phyloP scores from a whole-genome alignment of 2,888 invertebrate species.

The Cryptus viduatorius region DNA sequence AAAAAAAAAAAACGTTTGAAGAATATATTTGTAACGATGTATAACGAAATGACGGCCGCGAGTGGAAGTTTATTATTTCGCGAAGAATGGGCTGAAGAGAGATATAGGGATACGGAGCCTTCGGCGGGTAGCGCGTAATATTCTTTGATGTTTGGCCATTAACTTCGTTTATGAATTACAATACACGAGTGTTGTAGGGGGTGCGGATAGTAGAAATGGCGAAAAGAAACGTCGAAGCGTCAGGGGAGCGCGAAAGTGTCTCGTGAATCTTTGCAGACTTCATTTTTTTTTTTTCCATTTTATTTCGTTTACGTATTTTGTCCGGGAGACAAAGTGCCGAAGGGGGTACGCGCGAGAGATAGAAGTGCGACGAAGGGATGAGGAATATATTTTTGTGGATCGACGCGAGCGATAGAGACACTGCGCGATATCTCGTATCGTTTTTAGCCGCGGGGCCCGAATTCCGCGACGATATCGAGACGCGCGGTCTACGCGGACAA shows the following conservation, averaged over 20 bases:
- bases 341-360: neutral
- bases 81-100: neutral
- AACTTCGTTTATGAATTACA: slow-evolving; percentile 27
- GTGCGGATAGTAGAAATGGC: neutral
- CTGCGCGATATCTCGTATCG: slow-evolving; percentile 12
- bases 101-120: neutral
- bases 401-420: slow-evolving; percentile 24
- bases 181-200: slow-evolving; percentile 2
- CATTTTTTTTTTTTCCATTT: neutral
- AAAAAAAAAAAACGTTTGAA: neutral
- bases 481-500: neutral
- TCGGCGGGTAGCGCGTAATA: neutral
- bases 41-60: neutral
- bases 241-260: neutral
- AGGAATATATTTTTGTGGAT: slow-evolving; percentile 39
- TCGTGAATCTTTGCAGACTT: slow-evolving; percentile 10
- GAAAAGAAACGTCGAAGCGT: neutral
- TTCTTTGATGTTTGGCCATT: slow-evolving; percentile 1
- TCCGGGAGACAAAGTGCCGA: neutral
- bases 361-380: slow-evolving; percentile 9
- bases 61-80: neutral
- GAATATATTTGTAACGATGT: slow-evolving; percentile 6
- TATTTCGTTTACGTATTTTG: slow-evolving; percentile 20
- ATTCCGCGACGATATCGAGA: slow-evolving; percentile 8
- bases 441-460: slow-evolving; percentile 7